Evolutionary conservation across 2,888 invertebrate genomes (phyloP).

Genomic region (Blastobasis lacticolella): DNA sequence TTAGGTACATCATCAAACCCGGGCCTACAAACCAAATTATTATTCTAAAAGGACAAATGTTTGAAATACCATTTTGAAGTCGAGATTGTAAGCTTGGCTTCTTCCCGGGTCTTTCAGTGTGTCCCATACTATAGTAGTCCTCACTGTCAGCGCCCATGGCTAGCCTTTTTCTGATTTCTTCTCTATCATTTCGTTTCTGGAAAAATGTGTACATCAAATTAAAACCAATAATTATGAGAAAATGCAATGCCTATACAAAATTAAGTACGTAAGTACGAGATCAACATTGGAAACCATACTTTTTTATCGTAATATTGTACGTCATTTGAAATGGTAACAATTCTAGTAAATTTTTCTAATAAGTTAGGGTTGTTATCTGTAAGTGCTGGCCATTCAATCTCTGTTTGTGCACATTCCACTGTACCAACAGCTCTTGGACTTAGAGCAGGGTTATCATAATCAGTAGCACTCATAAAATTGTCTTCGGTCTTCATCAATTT

Average conservation of each 20-base stretch:
- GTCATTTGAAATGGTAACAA: constrained; percentile 44
- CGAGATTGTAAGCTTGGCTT: constrained; percentile 92
- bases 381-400: constrained; percentile 73
- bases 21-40: too few relatives aligned
- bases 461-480: constrained; percentile 26
- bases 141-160: constrained; percentile 90
- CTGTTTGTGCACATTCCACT: constrained; percentile 55
- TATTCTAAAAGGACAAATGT: too few relatives aligned
- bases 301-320: constrained; percentile 29
- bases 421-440: constrained; percentile 72
- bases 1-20: too few relatives aligned
- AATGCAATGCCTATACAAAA: too few relatives aligned
- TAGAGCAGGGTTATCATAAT: constrained; percentile 57
- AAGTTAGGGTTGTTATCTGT: constrained; percentile 63
- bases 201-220: constrained; percentile 26
- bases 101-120: constrained; percentile 79
- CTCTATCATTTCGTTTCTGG: constrained; percentile 92
- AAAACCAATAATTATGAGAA: too few relatives aligned
- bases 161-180: constrained; percentile 90
- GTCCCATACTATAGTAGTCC: constrained; percentile 77
- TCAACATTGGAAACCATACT: constrained; percentile 24
- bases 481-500: constrained; percentile 43
- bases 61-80: constrained; percentile 82
- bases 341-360: constrained; percentile 65
- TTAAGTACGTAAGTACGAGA: too few relatives aligned